These are phyloP conservation scores for Abrostola triplasia DNA, from an alignment of 2,888 invertebrate species.

Conservation along the genomic window DNA sequence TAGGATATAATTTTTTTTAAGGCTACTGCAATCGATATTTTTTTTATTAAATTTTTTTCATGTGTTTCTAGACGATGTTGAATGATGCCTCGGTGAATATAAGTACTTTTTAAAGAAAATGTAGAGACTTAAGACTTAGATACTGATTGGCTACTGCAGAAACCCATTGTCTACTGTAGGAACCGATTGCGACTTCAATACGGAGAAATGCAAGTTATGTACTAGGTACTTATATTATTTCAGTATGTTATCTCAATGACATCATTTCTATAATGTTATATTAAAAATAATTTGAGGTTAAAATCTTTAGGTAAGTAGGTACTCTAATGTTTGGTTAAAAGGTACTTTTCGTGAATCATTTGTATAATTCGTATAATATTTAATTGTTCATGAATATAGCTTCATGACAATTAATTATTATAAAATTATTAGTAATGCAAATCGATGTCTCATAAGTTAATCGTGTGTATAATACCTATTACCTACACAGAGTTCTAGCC, in stretches of 20 bases:
- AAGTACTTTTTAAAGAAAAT: too few species aligned
- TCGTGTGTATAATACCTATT: slow-evolving; percentile 7
- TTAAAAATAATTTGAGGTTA: not conserved
- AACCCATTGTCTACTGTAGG: too few species aligned
- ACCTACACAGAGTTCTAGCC: slow-evolving; percentile 9
- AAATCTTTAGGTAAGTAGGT: not conserved
- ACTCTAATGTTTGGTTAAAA: not conserved
- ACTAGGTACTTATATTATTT: slow-evolving; percentile 15
- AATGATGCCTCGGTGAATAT: not conserved
- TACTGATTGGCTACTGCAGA: too few species aligned
- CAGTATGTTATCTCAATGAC: slow-evolving; percentile 33
- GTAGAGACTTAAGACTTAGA: too few species aligned
- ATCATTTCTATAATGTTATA: slow-evolving; percentile 18
- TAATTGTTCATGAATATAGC: slow-evolving; percentile 19
- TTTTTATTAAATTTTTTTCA: not conserved
- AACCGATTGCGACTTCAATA: too few species aligned
- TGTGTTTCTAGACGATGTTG: not conserved
- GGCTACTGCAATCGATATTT: too few species aligned
- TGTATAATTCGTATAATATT: slow-evolving; percentile 1
- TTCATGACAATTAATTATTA: slow-evolving; percentile 18
- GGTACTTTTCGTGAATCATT: slow-evolving; percentile 2
- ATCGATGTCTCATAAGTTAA: slow-evolving; percentile 28
- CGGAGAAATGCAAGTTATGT: slow-evolving; percentile 7
- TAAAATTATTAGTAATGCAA: slow-evolving; percentile 6
- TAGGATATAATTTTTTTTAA: too few species aligned